Percentiles rank a stretch among this genome's conserved stretches.
phyloP scores from a whole-genome alignment of 2,888 invertebrate genomes.

The Synergus umbraculus region DNA sequence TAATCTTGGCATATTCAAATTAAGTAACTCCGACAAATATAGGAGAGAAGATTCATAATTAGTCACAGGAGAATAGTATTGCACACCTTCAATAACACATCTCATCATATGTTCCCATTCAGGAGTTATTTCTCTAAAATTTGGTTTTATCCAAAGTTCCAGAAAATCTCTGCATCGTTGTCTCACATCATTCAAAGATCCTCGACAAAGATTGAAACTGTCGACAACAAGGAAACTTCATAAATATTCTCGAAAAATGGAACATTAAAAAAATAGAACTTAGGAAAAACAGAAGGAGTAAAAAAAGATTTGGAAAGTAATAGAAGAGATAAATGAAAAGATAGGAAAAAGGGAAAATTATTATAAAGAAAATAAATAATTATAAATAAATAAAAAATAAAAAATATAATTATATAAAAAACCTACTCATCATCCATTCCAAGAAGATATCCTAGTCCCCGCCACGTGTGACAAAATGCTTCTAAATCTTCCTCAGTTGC shows the following conservation, averaged over 20 bases:
- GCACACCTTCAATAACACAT: conserved; percentile 70
- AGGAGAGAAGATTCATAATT: conserved; percentile 66
- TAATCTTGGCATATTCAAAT: conserved; percentile 64
- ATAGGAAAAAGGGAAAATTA: not conserved
- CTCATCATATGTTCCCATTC: conserved; percentile 77
- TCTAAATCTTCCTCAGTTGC: conserved; percentile 77
- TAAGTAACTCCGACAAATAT: conserved; percentile 67
- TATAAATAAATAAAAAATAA: not conserved
- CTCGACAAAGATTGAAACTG: conserved; percentile 75
- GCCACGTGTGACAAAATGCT: conserved; percentile 79
- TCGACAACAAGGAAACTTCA: not conserved
- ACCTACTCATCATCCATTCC: conserved; percentile 76
- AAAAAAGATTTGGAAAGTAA: not conserved
- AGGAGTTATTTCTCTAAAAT: conserved; percentile 65
- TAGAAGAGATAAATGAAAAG: not conserved
- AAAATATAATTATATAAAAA: not conserved
- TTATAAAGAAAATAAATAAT: not conserved
- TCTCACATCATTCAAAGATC: conserved; percentile 69
- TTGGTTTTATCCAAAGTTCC: conserved; percentile 70
- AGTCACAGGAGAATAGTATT: conserved; percentile 65
- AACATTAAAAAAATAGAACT: not conserved
- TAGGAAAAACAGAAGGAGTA: not conserved
- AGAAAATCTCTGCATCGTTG: conserved; percentile 66
- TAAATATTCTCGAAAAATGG: not conserved
- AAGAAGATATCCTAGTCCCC: conserved; percentile 78